These are phyloP conservation scores for Pandemis heparana DNA, from an alignment of 2,888 invertebrate genomes.

Conservation along the genomic window DNA sequence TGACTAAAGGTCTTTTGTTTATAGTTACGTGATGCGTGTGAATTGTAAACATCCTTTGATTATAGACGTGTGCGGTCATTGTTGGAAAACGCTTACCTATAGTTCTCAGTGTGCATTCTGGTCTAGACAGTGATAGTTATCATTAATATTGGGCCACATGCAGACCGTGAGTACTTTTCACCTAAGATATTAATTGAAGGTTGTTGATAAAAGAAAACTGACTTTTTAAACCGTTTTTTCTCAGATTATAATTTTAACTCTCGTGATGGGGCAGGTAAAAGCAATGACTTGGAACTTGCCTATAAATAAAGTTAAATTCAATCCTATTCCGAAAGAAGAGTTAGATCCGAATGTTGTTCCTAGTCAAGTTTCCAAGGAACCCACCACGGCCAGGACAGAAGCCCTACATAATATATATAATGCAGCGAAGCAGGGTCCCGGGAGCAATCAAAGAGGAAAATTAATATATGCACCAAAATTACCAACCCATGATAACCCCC, in stretches of 20 bases:
- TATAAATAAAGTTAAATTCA: conserved; percentile 67
- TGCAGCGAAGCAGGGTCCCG: conserved; percentile 49
- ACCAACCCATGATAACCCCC: neutral
- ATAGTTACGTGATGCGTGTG: neutral
- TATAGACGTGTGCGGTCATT: conserved; percentile 4
- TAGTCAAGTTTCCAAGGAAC: conserved; percentile 60
- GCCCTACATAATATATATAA: conserved; percentile 53
- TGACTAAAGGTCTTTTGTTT: neutral
- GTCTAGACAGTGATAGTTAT: conserved; percentile 3
- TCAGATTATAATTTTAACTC: conserved; percentile 53
- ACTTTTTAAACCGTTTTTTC: neutral
- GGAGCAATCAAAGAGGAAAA: conserved; percentile 66
- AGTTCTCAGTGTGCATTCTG: conserved; percentile 4
- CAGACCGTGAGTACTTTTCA: conserved; percentile 5
- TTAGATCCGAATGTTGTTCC: conserved; percentile 53
- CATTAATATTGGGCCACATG: conserved; percentile 1
- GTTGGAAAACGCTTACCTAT: conserved; percentile 3
- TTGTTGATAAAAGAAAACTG: neutral
- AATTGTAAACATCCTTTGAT: conserved; percentile 17
- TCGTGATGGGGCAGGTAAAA: conserved; percentile 49
- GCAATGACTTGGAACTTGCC: conserved; percentile 55
- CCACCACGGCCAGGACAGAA: conserved; percentile 46
- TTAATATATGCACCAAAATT: conserved; percentile 39
- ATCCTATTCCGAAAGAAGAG: conserved; percentile 60
- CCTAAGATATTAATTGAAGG: neutral